phyloP scores from a whole-genome alignment of 2,113 vertebrate genomes.

The Strix aluco region DNA sequence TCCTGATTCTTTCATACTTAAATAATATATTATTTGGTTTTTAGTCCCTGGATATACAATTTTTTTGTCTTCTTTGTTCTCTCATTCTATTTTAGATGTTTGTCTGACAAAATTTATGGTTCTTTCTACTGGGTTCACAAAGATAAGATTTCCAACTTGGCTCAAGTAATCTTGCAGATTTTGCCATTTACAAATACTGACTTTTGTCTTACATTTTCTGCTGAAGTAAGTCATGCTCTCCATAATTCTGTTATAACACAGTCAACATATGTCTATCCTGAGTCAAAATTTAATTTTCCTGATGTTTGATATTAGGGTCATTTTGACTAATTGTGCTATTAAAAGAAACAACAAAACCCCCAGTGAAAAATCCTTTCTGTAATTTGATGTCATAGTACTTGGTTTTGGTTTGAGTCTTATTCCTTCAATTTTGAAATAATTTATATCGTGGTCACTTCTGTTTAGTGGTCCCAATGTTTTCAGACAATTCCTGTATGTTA shows the following conservation, averaged over 20 bases:
- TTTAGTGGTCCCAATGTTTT: background rate
- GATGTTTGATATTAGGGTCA: background rate
- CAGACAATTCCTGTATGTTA: background rate
- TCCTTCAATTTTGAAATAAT: background rate
- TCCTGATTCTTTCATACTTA: background rate
- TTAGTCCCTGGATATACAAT: background rate
- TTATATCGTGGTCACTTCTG: background rate
- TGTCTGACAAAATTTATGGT: background rate
- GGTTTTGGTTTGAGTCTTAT: background rate
- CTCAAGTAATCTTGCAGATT: background rate
- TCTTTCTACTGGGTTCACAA: background rate
- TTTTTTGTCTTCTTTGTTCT: background rate
- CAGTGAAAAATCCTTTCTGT: background rate
- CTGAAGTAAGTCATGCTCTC: background rate
- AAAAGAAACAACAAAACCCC: background rate
- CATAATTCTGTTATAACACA: background rate
- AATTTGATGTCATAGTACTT: background rate
- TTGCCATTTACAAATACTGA: slow-evolving; percentile 2
- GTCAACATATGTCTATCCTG: background rate
- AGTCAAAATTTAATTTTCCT: slow-evolving; percentile 5
- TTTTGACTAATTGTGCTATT: slow-evolving; percentile 14
- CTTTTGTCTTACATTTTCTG: slow-evolving; percentile 11
- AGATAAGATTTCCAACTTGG: background rate
- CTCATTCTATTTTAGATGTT: background rate
- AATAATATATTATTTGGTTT: background rate